Conservation (phyloP, 2,888 invertebrate species). For the Oscheius sp. region DNA sequence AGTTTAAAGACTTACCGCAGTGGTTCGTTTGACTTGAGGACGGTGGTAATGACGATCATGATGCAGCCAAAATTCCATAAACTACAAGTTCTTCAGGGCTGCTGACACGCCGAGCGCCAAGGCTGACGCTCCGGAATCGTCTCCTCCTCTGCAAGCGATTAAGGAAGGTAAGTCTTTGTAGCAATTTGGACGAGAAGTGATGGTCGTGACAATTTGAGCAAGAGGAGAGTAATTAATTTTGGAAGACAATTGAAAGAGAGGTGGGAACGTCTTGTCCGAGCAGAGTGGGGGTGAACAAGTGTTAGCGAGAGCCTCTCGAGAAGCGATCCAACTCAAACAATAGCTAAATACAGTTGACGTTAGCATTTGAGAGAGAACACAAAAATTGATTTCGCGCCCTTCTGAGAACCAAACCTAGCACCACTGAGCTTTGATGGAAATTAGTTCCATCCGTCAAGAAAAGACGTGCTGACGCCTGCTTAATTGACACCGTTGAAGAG, state of each 20-base stretch:
- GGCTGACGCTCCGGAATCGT: slow-evolving; percentile 10
- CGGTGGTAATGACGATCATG: slow-evolving; percentile 59
- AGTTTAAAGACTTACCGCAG: slow-evolving; percentile 47
- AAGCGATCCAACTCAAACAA: slow-evolving; percentile 30
- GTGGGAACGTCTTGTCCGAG: background rate
- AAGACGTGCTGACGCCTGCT: slow-evolving; percentile 11
- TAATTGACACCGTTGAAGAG: slow-evolving; percentile 20
- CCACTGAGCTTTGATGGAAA: slow-evolving; percentile 1
- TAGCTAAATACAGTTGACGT: slow-evolving; percentile 17
- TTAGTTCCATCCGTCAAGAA: slow-evolving; percentile 22
- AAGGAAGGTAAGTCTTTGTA: slow-evolving; percentile 2
- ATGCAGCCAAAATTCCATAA: slow-evolving; percentile 63
- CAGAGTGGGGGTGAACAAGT: slow-evolving; percentile 28
- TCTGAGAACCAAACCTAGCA: too few species aligned
- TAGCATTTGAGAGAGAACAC: background rate
- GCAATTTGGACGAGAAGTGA: background rate
- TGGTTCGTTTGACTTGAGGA: slow-evolving; percentile 56
- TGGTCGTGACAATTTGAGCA: background rate
- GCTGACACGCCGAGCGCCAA: slow-evolving; percentile 11
- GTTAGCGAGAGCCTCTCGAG: slow-evolving; percentile 34
- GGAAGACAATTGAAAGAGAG: slow-evolving; percentile 9
- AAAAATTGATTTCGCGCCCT: too few species aligned
- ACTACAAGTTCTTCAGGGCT: slow-evolving; percentile 28
- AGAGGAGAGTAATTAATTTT: slow-evolving; percentile 17
- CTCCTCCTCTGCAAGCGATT: slow-evolving; percentile 23